Conservation (phyloP, 2,888 invertebrate species). For the Podotricha telesiphe region DNA sequence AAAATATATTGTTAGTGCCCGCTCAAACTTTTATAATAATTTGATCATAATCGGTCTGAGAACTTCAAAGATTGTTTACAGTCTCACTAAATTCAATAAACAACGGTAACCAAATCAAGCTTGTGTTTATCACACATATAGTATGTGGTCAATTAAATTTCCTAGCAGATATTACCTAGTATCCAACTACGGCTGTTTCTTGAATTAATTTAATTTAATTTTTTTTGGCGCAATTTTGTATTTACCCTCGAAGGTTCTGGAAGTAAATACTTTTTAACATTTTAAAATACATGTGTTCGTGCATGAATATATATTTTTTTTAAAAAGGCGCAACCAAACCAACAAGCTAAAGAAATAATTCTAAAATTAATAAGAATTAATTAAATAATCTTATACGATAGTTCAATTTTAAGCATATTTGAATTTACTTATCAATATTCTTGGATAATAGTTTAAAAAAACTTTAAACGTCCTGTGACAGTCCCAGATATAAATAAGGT, state of each 20-base stretch:
- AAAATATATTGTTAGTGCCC: background rate
- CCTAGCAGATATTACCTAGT: background rate
- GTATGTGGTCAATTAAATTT: background rate
- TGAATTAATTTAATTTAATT: too few species aligned
- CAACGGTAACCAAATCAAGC: background rate
- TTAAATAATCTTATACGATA: too few species aligned
- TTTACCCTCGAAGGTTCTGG: too few species aligned
- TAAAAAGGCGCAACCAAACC: too few species aligned
- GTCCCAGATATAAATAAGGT: conserved; percentile 1
- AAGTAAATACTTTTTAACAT: too few species aligned
- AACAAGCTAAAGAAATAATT: too few species aligned
- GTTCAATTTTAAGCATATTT: too few species aligned
- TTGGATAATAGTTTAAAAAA: background rate
- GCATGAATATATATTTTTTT: too few species aligned
- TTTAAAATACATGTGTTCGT: too few species aligned
- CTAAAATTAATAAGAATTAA: too few species aligned
- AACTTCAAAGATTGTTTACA: conserved; percentile 10
- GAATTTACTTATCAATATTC: background rate
- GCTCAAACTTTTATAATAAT: conserved; percentile 1
- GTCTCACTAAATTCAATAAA: background rate
- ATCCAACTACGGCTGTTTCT: background rate
- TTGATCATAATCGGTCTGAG: conserved; percentile 6
- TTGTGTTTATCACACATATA: background rate
- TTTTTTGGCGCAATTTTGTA: too few species aligned
- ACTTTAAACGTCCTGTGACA: background rate